Conservation (phyloP, 2,888 invertebrate species). For the Syrphus vitripennis region DNA sequence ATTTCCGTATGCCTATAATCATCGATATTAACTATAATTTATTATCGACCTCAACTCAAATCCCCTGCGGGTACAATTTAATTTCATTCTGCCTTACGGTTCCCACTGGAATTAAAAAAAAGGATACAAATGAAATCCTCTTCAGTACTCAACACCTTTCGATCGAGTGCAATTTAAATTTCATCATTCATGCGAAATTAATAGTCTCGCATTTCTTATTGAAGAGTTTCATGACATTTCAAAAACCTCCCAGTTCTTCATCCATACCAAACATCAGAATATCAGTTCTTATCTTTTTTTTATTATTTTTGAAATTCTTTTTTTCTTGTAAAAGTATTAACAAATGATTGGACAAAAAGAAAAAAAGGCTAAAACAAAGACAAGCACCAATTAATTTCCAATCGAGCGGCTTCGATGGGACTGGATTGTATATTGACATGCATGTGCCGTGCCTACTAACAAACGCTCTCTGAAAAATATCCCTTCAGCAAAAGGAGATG, state of each 20-base stretch:
- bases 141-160: slow-evolving; percentile 62
- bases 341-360: not conserved
- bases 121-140: slow-evolving; percentile 1
- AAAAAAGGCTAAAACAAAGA: slow-evolving; percentile 50
- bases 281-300: not conserved
- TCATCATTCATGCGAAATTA: slow-evolving; percentile 64
- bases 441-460: slow-evolving; percentile 15
- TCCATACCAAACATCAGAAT: not conserved
- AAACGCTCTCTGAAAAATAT: not conserved
- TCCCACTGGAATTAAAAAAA: not conserved
- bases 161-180: slow-evolving; percentile 62
- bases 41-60: slow-evolving; percentile 1
- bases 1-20: slow-evolving; percentile 32
- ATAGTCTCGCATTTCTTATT: slow-evolving; percentile 62
- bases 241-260: slow-evolving; percentile 35
- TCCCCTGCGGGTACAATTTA: not conserved
- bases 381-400: slow-evolving; percentile 65
- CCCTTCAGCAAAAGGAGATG: not conserved
- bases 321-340: not conserved
- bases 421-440: slow-evolving; percentile 8
- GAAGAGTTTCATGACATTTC: slow-evolving; percentile 54
- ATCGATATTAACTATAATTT: slow-evolving; percentile 13
- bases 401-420: slow-evolving; percentile 44
- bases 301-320: not conserved
- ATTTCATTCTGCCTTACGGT: not conserved